Conservation (phyloP, 2,888 invertebrate species). For the Halictus quadricinctus region DNA sequence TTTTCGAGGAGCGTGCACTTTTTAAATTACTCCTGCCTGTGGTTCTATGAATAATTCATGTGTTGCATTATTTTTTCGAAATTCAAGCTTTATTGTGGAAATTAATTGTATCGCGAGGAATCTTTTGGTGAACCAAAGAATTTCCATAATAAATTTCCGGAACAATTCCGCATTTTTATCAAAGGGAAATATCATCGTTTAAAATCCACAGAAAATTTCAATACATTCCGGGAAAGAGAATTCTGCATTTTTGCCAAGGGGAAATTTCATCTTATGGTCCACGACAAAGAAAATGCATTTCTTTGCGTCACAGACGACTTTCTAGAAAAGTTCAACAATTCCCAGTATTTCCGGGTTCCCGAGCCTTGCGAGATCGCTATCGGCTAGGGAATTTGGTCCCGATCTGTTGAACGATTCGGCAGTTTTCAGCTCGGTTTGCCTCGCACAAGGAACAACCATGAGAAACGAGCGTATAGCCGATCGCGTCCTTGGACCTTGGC, state of each 20-base stretch:
- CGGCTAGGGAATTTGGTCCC: neutral
- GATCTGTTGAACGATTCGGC: neutral
- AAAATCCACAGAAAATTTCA: no score
- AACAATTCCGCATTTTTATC: neutral
- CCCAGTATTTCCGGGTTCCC: neutral
- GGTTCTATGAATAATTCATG: neutral
- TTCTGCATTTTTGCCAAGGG: neutral
- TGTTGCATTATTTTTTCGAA: neutral
- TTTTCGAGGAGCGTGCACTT: neutral
- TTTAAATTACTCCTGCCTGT: neutral
- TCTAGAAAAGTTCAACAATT: neutral
- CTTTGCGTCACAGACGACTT: neutral
- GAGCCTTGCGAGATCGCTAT: neutral
- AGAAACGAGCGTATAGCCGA: constrained; percentile 9
- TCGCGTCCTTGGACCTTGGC: constrained; percentile 12
- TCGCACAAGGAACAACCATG: neutral
- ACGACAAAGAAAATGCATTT: neutral
- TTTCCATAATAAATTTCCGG: no score
- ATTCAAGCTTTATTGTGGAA: neutral
- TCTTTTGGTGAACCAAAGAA: no score
- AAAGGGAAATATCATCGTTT: neutral
- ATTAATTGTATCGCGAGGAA: neutral
- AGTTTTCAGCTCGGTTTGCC: neutral
- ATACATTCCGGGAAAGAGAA: neutral
- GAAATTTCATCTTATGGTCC: no score